Conservation (phyloP, 2,888 invertebrate genomes). For the Rhagophthalmus giganteus region DNA sequence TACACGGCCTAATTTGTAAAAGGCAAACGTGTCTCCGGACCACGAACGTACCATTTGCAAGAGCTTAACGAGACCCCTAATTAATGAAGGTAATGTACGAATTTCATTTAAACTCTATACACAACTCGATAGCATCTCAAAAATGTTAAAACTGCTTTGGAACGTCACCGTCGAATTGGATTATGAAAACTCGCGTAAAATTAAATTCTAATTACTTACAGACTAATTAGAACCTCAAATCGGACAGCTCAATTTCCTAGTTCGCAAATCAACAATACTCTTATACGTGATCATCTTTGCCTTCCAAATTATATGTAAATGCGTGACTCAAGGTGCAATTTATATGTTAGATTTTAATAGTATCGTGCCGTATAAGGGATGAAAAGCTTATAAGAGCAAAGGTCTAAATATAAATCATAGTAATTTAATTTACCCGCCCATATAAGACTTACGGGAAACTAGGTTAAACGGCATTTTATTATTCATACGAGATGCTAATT, state of each 20-base stretch:
- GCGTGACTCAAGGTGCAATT: slow-evolving; percentile 15
- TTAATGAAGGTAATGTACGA: slow-evolving; percentile 29
- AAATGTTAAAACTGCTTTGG: slow-evolving; percentile 15
- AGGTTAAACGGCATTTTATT: slow-evolving; percentile 20
- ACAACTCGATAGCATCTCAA: slow-evolving; percentile 19
- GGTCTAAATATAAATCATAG: slow-evolving; percentile 20
- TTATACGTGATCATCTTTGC: too few relatives aligned
- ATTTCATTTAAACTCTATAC: slow-evolving; percentile 28
- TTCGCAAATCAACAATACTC: too few relatives aligned
- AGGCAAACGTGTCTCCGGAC: slow-evolving; percentile 19
- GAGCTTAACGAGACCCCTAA: slow-evolving; percentile 30
- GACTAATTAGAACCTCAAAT: too few relatives aligned
- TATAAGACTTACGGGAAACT: slow-evolving; percentile 17
- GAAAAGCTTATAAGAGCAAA: slow-evolving; percentile 17
- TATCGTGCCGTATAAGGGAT: slow-evolving; percentile 18
- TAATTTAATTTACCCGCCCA: slow-evolving; percentile 19
- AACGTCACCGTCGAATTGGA: slow-evolving; percentile 11
- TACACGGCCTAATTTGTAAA: slow-evolving; percentile 31
- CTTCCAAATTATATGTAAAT: too few relatives aligned
- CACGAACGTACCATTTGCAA: slow-evolving; percentile 30
- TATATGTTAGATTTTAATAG: slow-evolving; percentile 21
- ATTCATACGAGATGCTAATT: slow-evolving; percentile 24
- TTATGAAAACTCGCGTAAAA: too few relatives aligned
- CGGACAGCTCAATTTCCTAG: too few relatives aligned
- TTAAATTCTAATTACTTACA: too few relatives aligned